phyloP scores from a whole-genome alignment of 2,888 invertebrate genomes.

The Himalopsyche kuldschensis region DNA sequence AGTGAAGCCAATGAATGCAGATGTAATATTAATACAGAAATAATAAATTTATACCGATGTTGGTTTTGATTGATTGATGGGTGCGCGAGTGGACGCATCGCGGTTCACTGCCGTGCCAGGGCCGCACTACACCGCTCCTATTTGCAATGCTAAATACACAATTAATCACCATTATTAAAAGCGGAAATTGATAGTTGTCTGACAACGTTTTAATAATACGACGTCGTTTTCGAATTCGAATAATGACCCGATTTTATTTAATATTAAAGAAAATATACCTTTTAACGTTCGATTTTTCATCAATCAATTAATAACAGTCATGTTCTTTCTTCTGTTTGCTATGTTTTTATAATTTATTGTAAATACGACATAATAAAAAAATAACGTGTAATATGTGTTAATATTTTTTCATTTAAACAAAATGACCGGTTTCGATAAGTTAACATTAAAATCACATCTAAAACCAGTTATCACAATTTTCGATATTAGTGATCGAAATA shows the following conservation, averaged over 20 bases:
- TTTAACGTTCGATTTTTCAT: too few relatives aligned
- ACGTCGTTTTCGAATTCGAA: background rate
- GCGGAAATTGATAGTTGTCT: background rate
- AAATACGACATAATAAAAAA: too few relatives aligned
- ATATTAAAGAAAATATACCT: background rate
- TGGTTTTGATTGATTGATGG: conserved; percentile 40
- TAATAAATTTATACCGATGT: conserved; percentile 37
- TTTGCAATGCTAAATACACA: background rate
- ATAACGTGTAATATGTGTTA: too few relatives aligned
- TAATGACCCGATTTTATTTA: background rate
- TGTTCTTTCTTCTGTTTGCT: too few relatives aligned
- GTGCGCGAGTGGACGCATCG: conserved; percentile 30
- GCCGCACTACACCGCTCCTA: background rate
- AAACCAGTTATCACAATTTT: too few relatives aligned
- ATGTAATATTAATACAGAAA: conserved; percentile 23
- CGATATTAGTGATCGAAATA: too few relatives aligned
- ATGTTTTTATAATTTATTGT: too few relatives aligned
- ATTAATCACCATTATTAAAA: background rate
- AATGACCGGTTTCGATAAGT: too few relatives aligned
- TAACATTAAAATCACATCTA: too few relatives aligned
- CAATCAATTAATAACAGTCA: too few relatives aligned
- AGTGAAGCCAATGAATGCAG: conserved; percentile 24
- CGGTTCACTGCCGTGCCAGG: background rate
- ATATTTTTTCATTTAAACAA: too few relatives aligned
- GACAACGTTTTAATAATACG: background rate